phyloP scores from a whole-genome alignment of 1,140 invertebrate genomes.

The Physella acuta region DNA sequence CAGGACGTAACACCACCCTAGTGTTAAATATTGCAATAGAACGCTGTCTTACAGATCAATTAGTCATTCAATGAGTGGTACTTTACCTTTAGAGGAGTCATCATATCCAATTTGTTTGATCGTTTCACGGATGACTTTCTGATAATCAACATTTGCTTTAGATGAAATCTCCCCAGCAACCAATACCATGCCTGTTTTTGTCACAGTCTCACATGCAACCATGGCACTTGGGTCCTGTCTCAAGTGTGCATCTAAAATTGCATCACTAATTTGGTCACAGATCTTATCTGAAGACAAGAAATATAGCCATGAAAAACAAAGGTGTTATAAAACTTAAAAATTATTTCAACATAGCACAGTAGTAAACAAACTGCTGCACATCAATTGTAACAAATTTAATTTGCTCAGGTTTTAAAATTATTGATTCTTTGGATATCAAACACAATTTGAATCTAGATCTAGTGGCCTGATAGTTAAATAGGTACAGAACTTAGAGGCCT shows the following conservation, averaged over 20 bases:
- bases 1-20: no score
- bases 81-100: slow-evolving; percentile 80
- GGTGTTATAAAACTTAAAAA: no score
- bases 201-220: slow-evolving; percentile 78
- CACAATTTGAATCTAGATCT: no score
- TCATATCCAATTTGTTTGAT: slow-evolving; percentile 97
- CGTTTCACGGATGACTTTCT: slow-evolving; percentile 91
- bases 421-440: no score
- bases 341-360: no score
- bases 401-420: no score
- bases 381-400: no score
- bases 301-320: no score
- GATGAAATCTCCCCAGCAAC: slow-evolving; percentile 68
- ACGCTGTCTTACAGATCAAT: neutral
- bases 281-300: slow-evolving; percentile 81
- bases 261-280: slow-evolving; percentile 98
- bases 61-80: no score
- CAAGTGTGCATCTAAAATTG: slow-evolving; percentile 94
- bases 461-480: no score
- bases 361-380: no score
- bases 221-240: slow-evolving; percentile 93
- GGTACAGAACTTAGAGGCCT: no score
- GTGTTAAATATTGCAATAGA: neutral
- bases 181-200: slow-evolving; percentile 67
- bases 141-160: slow-evolving; percentile 89